Base-by-base conservation (phyloP, 1,140 invertebrate species). In the Euura lappo region DNA sequence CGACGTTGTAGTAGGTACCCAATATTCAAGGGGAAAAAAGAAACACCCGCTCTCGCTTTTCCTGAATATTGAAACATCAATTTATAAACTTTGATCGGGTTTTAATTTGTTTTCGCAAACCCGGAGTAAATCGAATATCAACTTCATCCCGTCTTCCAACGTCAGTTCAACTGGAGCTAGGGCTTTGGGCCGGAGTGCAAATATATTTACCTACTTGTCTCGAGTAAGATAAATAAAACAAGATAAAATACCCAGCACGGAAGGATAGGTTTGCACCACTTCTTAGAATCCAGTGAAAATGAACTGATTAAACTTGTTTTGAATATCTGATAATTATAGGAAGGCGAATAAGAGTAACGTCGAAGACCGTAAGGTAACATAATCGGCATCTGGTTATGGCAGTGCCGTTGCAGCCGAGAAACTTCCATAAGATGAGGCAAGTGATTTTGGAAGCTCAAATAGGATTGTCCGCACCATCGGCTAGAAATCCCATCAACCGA, bases 401-500 rank as follows among this genome's bases (percentile, higher is more conserved):
- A 68, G 76, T 10, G 60, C 67, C 28, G 45, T 74, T 60, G 70
- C 76, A 72, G 74, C 69, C 76, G 70, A 76, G 76, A 80, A 81
- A 80, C 77, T 71, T 77, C 78, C 76, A 85, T 84, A 81, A 84
- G 79, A 81, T 81, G 80, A 76, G 67, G 79, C 75, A 80, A 85
- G 80, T 84, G 85, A 86, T 86, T 87, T 80, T 74, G 81, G 71
- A 75, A 65, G 81, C 83, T 78, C 79, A 86, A 86, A 87, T 87
- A 85, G 86, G 86, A 87, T 88, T 88, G 86, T 88, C 83, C 84
- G 86, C 86, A 85, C 85, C 85, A 88, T 88, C 86, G 86, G 86
- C 84, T 87, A 88, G 85, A 80, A 88, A 88, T 88, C 86, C 86
- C 85, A 88, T 88, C 86, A 87, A 87, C 83, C 87, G 86, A 86